Percentiles rank a stretch among this genome's conserved stretches.
Evolutionary conservation across 2,888 invertebrate species (phyloP).

Genomic region (Phalera bucephala): DNA sequence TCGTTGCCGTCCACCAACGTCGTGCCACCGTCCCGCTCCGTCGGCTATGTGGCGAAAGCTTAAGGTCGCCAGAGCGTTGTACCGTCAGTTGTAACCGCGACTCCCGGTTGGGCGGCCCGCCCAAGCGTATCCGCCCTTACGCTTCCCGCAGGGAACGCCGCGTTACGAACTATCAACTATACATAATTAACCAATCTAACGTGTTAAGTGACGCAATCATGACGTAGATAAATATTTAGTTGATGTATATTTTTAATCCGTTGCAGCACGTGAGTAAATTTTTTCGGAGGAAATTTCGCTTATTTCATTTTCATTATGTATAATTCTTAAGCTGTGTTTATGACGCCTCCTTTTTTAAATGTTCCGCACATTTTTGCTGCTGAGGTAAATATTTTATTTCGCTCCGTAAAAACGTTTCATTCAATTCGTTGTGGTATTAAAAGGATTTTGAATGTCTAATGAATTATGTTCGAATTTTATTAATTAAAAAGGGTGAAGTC

Average conservation of each 20-base stretch:
- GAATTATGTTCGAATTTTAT: too few species aligned
- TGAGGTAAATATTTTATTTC: too few species aligned
- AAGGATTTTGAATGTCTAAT: too few species aligned
- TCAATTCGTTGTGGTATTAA: too few species aligned
- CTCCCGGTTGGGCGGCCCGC: slow-evolving; percentile 53
- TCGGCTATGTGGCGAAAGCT: too few species aligned
- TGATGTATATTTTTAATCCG: background rate
- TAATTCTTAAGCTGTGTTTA: slow-evolving; percentile 18
- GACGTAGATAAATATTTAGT: slow-evolving; percentile 2
- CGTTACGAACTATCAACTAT: slow-evolving; percentile 1
- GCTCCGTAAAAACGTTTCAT: too few species aligned
- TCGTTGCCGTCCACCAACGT: too few species aligned
- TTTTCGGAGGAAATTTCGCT: background rate
- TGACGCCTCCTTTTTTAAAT: slow-evolving; percentile 7
- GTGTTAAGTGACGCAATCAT: background rate
- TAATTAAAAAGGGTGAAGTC: too few species aligned
- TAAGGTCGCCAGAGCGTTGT: slow-evolving; percentile 22
- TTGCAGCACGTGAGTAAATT: background rate
- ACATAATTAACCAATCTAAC: slow-evolving; percentile 2
- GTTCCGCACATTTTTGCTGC: too few species aligned
- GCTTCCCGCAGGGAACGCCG: slow-evolving; percentile 8
- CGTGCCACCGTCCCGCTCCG: too few species aligned
- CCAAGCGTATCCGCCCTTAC: slow-evolving; percentile 35
- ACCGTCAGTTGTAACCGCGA: slow-evolving; percentile 46
- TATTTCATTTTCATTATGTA: slow-evolving; percentile 5